phyloP scores from a whole-genome alignment of 2,113 vertebrate species.

The Colius striatus region DNA sequence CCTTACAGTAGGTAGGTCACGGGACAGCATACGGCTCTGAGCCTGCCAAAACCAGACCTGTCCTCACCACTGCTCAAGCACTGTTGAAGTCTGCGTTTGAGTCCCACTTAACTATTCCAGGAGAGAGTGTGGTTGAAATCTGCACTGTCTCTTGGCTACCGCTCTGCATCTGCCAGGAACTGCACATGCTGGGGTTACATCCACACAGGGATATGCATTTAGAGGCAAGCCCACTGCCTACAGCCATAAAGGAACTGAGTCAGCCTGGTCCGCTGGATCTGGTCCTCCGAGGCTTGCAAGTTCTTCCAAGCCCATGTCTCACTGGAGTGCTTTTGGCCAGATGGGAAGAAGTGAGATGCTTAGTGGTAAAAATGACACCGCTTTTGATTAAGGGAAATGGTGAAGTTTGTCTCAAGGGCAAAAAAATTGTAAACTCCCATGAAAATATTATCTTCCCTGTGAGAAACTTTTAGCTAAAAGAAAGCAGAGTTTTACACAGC shows the following conservation, averaged over 20 bases:
- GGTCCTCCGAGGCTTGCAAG: slow-evolving; percentile 26
- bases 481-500: slow-evolving; percentile 28
- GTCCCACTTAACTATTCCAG: neutral
- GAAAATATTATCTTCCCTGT: slow-evolving; percentile 51
- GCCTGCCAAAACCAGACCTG: slow-evolving; percentile 20
- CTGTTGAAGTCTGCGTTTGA: neutral
- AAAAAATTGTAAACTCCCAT: slow-evolving; percentile 59
- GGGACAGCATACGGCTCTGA: neutral
- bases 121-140: neutral
- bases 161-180: slow-evolving; percentile 58
- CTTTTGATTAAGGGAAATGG: slow-evolving; percentile 41
- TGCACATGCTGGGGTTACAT: slow-evolving; percentile 43
- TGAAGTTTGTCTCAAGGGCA: slow-evolving; percentile 46
- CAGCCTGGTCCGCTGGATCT: slow-evolving; percentile 29
- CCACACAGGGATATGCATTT: slow-evolving; percentile 14
- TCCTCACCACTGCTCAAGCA: neutral
- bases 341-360: slow-evolving; percentile 42
- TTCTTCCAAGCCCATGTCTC: slow-evolving; percentile 54
- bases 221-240: slow-evolving; percentile 36
- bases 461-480: slow-evolving; percentile 29
- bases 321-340: slow-evolving; percentile 13
- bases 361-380: slow-evolving; percentile 41
- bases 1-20: slow-evolving; percentile 16
- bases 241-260: slow-evolving; percentile 61
- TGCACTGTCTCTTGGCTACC: slow-evolving; percentile 46